These are phyloP conservation scores for Leptinotarsa juncta DNA, from an alignment of 2,888 invertebrate species.

Conservation along the genomic window DNA sequence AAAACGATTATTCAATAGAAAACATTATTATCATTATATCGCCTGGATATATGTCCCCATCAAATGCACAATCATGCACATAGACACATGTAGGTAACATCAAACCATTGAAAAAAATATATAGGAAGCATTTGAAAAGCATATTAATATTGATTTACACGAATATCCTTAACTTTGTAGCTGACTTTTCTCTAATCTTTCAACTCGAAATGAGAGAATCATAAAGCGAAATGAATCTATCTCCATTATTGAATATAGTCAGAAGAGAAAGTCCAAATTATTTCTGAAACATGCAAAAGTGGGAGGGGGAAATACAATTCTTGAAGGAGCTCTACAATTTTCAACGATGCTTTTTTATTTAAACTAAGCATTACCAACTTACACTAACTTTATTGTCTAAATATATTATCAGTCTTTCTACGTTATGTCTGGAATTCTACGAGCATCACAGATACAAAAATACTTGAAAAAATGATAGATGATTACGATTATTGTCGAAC, in stretches of 20 bases:
- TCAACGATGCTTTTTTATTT: background rate
- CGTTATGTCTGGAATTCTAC: conserved; percentile 9
- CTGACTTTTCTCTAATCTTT: background rate
- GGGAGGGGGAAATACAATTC: background rate
- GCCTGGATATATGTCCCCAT: conserved; percentile 25
- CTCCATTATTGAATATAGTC: too few relatives aligned
- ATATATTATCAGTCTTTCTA: conserved; percentile 19
- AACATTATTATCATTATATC: conserved; percentile 21
- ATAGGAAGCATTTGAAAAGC: conserved; percentile 16
- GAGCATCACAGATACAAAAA: conserved; percentile 4
- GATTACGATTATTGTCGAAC: background rate
- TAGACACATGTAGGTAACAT: conserved; percentile 6
- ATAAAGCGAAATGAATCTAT: too few relatives aligned
- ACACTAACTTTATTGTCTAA: conserved; percentile 7
- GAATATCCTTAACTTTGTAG: background rate
- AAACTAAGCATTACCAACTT: background rate
- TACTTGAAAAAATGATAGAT: background rate
- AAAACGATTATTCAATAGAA: too few relatives aligned
- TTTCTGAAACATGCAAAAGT: background rate
- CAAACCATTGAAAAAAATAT: conserved; percentile 11
- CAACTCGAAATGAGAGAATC: background rate
- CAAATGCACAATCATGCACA: conserved; percentile 24
- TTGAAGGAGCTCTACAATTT: background rate
- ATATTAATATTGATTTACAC: background rate
- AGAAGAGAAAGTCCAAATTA: too few relatives aligned